Conservation (phyloP, 2,113 vertebrate genomes). For the Syngnathus typhle region DNA sequence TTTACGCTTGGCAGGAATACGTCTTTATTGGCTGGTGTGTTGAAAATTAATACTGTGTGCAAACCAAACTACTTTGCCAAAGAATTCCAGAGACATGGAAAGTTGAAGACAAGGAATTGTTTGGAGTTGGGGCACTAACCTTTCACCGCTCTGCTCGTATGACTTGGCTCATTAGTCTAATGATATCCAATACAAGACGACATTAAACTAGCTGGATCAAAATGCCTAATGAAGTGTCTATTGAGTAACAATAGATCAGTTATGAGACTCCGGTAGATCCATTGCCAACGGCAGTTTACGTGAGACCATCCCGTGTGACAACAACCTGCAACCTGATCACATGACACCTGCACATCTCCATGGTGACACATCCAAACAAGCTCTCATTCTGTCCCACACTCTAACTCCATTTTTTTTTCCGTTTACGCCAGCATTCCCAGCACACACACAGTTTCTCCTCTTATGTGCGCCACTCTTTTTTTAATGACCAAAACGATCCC, state of each 20-base stretch:
- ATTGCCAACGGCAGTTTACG: neutral
- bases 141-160: neutral
- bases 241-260: neutral
- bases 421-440: neutral
- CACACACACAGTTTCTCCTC: constrained; percentile 4
- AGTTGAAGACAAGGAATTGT: neutral
- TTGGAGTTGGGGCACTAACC: neutral
- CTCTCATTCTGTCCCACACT: neutral
- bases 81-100: constrained; percentile 11
- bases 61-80: constrained; percentile 15
- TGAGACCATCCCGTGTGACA: neutral
- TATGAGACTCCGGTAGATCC: neutral
- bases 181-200: no score
- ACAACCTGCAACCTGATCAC: neutral
- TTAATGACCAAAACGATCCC: neutral
- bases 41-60: constrained; percentile 16
- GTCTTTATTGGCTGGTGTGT: neutral
- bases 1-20: constrained; percentile 6
- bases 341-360: constrained; percentile 5
- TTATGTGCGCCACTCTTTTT: neutral
- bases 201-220: no score
- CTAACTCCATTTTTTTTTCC: neutral
- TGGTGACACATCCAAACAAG: constrained; percentile 2
- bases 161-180: neutral
- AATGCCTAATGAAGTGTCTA: neutral